Base-by-base conservation (phyloP, 2,888 invertebrate genomes). In the Sylvicola cinctus region DNA sequence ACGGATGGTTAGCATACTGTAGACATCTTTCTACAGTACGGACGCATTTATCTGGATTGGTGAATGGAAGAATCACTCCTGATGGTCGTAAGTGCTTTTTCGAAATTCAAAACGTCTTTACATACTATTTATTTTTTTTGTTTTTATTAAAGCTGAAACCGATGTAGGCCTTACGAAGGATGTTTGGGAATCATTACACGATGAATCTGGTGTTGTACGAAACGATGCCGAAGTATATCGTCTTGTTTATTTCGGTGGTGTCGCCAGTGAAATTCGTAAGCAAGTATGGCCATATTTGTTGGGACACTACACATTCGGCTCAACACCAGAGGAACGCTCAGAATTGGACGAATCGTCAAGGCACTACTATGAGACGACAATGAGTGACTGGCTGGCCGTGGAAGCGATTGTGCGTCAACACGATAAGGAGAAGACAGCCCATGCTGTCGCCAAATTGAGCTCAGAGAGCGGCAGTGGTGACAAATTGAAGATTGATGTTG, bases 1-100 rank as follows among this genome's bases (percentile, higher is more conserved):
- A 91, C 53, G 93, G 93, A 32, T 93, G 91, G 93, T 62, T 91
- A 39, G 88, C 90, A 2, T 88, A 93, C 52, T 90, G 90, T 49
- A 65, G 91, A 13, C 91, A 93, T 49, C 62, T 95, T 47, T 79
- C 83, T 25, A 93, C 91, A 0, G 88, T 95, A 1, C 62, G 91
- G 29, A 90, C 84, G 0, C 93, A 93, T 60, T 66, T 93, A 12
- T 83, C 87, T 20, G 88, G 87, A 1, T 62, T 93, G 13, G 85
- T 93, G 1, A 71, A 84, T 52, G 65, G 71, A 1, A 68, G 66
- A 40, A 80, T 83, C 35, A 62, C 79, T 10, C 66, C 68, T 32
- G 67, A 66, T 50, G 63, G 70, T 69, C 47, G 43, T 38, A 40
- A n/a, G n/a, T n/a, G n/a, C 16, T 20, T 7, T 31, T 34, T 32